These are phyloP conservation scores for Oenanthe melanoleuca DNA, from an alignment of 2,113 vertebrate species.

Conservation along the genomic window DNA sequence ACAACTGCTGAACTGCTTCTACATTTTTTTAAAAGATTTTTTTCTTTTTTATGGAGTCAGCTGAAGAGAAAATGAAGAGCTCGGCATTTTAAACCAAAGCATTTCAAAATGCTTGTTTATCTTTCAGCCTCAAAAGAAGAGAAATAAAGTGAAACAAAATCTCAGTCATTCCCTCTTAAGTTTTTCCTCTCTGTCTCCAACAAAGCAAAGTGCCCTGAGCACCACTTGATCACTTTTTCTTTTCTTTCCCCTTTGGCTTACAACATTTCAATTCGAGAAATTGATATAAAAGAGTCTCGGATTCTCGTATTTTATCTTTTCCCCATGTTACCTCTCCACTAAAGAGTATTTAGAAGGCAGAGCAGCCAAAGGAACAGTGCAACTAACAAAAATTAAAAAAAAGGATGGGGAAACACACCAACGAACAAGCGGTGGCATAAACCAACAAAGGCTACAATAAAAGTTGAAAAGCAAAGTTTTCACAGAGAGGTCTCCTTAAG, in stretches of 20 bases:
- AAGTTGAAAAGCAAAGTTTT: not conserved
- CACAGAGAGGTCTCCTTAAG: not conserved
- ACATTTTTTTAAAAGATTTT: not conserved
- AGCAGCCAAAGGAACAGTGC: not conserved
- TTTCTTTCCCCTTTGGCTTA: not conserved
- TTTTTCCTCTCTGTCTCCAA: not conserved
- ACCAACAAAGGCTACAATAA: not conserved
- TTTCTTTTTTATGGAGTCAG: not conserved
- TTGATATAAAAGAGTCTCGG: rapidly evolving
- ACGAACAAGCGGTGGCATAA: not conserved
- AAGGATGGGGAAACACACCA: not conserved
- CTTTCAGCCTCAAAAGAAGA: not conserved
- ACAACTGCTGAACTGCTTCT: not conserved
- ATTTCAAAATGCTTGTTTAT: not conserved
- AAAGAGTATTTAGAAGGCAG: not conserved
- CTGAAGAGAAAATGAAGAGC: not conserved
- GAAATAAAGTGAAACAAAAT: not conserved
- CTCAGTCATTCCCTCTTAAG: not conserved
- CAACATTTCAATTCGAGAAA: not conserved
- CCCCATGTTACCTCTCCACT: not conserved
- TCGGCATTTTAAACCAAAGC: not conserved
- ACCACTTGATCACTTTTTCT: not conserved
- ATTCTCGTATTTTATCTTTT: not conserved
- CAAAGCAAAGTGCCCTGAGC: not conserved
- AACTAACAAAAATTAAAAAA: not conserved